Evolutionary conservation across 2,888 invertebrate genomes (phyloP), one percentile per base, ranked within the genome.

Genomic region (Serripes groenlandicus): DNA sequence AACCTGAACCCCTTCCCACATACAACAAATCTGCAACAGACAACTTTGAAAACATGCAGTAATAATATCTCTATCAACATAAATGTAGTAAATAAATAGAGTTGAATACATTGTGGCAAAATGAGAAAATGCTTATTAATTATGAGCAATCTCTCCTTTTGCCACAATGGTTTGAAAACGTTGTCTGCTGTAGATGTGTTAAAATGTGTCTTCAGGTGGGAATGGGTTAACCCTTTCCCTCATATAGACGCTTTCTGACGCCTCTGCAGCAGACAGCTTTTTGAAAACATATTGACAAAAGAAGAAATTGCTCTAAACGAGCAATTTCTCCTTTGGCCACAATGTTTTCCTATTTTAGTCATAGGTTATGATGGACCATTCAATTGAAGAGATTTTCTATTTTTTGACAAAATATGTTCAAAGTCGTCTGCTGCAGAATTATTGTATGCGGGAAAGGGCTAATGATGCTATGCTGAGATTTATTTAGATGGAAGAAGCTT

Each of bases 71-170:
- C n/a, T n/a, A n/a, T n/a, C n/a, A n/a, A n/a, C n/a, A n/a, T n/a
- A n/a, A n/a, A n/a, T n/a, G n/a, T n/a, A n/a, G n/a, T n/a, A n/a
- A n/a, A n/a, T n/a, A n/a, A n/a, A n/a, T n/a, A 42, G 18, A 26
- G 30, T 28, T 7, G 60, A 60, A 60, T 28, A 60, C 23, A 60
- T 60, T 28, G 30, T 60, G 60, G 28, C 28, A 60, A 60, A 60
- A 28, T 5, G 18, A 60, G 60, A 60, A 60, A 28, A 23, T 60
- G 28, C 60, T 60, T 54, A 21, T 54, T 54, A n/a, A n/a, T n/a
- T n/a, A 60, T 5, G 11, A 28, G 60, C 60, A 60, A 28, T 60
- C 28, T 60, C 60, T 60, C 30, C 60, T 60, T 60, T 60, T 60
- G 9, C 28, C 60, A 60, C 60, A 28, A 60, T 28, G 60, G 23